Evolutionary conservation across 1,140 invertebrate genomes (phyloP).

Genomic region (Carcinoscorpius rotundicauda): DNA sequence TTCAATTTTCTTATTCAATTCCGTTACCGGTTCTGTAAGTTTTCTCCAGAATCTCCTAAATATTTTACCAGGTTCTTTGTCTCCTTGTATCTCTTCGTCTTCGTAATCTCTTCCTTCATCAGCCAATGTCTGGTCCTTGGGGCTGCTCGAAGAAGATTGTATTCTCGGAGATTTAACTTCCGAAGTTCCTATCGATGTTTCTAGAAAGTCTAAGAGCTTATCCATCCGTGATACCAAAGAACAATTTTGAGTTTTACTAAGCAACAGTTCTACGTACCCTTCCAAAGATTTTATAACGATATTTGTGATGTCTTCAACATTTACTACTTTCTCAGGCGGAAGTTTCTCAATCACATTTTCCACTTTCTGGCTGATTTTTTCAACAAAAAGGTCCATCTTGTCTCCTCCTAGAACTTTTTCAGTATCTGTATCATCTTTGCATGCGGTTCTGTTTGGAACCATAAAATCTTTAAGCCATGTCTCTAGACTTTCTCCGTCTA

Average conservation of each 20-base stretch:
- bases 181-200: slow-evolving; percentile 8
- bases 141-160: neutral
- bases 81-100: slow-evolving; percentile 3
- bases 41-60: slow-evolving; percentile 19
- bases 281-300: slow-evolving; percentile 11
- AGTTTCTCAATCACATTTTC: slow-evolving; percentile 8
- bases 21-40: slow-evolving; percentile 17
- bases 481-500: slow-evolving; percentile 8
- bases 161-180: slow-evolving; percentile 5
- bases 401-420: slow-evolving; percentile 11
- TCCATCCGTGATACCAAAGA: neutral
- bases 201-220: neutral
- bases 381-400: slow-evolving; percentile 12
- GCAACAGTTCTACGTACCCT: slow-evolving; percentile 1
- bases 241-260: slow-evolving; percentile 4
- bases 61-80: slow-evolving; percentile 11
- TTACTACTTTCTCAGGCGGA: neutral
- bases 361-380: slow-evolving; percentile 8
- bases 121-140: neutral
- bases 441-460: neutral
- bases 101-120: too few species aligned
- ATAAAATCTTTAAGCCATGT: slow-evolving; percentile 6
- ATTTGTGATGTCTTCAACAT: neutral
- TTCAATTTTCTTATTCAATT: slow-evolving; percentile 16
- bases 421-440: slow-evolving; percentile 5